Evolutionary conservation across 2,113 vertebrate genomes (phyloP).

Genomic region (Sinocyclocheilus grahami): DNA sequence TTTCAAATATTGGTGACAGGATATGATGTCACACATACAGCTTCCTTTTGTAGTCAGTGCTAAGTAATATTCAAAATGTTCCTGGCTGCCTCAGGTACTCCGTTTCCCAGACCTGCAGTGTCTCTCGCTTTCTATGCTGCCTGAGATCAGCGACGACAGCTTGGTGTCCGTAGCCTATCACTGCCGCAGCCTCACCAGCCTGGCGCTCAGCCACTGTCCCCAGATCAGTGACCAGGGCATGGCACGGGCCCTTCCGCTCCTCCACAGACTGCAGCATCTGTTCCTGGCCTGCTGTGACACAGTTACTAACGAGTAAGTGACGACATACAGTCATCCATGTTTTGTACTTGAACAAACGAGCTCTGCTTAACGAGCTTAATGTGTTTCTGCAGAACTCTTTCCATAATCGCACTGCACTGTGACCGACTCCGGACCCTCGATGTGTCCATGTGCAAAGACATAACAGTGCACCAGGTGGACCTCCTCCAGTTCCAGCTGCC

Average conservation of each 20-base stretch:
- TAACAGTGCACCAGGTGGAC: conserved; percentile 71
- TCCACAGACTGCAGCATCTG: conserved; percentile 80
- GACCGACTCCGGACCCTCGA: conserved; percentile 78
- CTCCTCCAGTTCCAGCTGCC: conserved; percentile 77
- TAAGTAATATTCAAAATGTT: background rate
- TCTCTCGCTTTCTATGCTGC: conserved; percentile 79
- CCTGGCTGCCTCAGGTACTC: conserved; percentile 68
- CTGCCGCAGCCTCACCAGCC: conserved; percentile 79
- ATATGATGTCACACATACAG: background rate
- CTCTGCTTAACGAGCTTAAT: background rate
- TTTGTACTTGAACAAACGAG: background rate
- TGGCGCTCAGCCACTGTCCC: conserved; percentile 78
- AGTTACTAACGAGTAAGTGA: conserved; percentile 79
- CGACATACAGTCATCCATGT: background rate
- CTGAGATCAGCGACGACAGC: conserved; percentile 76
- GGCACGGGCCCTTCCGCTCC: conserved; percentile 66
- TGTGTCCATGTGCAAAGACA: conserved; percentile 79
- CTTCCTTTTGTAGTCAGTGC: too few species aligned
- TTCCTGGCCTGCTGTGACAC: conserved; percentile 78
- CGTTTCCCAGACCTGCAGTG: conserved; percentile 74
- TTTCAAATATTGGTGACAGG: background rate
- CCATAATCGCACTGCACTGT: conserved; percentile 72
- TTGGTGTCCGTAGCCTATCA: conserved; percentile 74
- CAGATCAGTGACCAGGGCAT: conserved; percentile 77
- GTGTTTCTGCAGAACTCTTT: conserved; percentile 73